Base-by-base conservation (phyloP, 2,888 invertebrate genomes). In the Amaurobius ferox region DNA sequence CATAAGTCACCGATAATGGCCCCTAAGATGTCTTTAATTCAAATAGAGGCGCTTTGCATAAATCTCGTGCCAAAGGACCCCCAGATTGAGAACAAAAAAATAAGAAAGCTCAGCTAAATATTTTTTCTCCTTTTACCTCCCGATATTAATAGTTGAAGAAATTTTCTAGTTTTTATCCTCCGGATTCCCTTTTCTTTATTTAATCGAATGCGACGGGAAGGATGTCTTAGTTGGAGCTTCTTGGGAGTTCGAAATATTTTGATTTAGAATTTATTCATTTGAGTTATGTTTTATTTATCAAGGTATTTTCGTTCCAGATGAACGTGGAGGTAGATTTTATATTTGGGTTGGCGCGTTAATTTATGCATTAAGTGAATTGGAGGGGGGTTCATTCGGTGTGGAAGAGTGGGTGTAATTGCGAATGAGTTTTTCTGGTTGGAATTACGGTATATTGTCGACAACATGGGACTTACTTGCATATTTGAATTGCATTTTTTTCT, bases 11-110 rank as follows among this genome's bases (percentile, higher is more conserved):
- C 30, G 68, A 76, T 81, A 81, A 81, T 81, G 81, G 81, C 76
- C 76, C 81, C 81, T 81, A 81, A 81, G 81, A 81, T 76, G 81
- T 81, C 81, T 81, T 81, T 81, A 81, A 81, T 81, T 81, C 81
- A 81, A 81, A 81, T 81, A 81, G 81, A 76, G 81, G 81, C 76
- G 81, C 81, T 81, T 81, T 81, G 81, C 81, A 81, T 81, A 81
- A 81, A 81, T 81, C 81, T 81, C 64, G 39, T n/a, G 68, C 55
- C 55, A 73, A 44, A 26, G 26, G 68, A 66, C 39, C 28, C 19
- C 26, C 28, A 76, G 32, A 55, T 39, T 40, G 44, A 26, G 13
- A 61, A 48, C 30, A 61, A 61, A 70, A 70, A 44, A 68, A 28
- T 16, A 68, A 29, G 32, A 80, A 62, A 80, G 67, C 73, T 40